phyloP scores from a whole-genome alignment of 2,888 invertebrate genomes.

The Diplazon laetatorius region DNA sequence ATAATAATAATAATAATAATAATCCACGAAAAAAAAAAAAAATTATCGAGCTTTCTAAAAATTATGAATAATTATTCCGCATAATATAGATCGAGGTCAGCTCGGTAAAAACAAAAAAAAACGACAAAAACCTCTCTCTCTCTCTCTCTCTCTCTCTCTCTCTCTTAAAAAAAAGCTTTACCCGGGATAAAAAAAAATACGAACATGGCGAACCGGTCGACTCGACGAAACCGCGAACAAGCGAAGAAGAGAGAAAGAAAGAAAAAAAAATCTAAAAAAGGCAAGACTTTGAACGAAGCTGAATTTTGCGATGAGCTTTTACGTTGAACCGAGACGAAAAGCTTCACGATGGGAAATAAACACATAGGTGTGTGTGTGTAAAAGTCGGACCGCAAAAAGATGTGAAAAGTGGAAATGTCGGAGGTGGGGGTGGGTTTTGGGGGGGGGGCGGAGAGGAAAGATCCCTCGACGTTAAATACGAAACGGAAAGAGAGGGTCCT shows the following conservation, averaged over 20 bases:
- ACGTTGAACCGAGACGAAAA: slow-evolving; percentile 27
- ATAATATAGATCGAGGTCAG: slow-evolving; percentile 68
- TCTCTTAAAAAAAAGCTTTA: no score
- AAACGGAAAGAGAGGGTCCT: slow-evolving; percentile 52
- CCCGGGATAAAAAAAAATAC: neutral
- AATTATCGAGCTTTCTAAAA: neutral
- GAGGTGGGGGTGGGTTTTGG: neutral
- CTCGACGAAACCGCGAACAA: slow-evolving; percentile 20
- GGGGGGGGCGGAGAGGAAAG: neutral
- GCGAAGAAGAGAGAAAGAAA: neutral
- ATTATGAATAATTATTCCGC: neutral
- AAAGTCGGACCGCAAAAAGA: slow-evolving; percentile 59
- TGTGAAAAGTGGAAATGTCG: slow-evolving; percentile 17
- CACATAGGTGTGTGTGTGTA: slow-evolving; percentile 48
- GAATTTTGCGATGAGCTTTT: slow-evolving; percentile 8
- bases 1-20: neutral
- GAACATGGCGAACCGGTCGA: neutral
- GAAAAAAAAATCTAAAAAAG: slow-evolving; percentile 9
- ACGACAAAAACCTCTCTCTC: no score
- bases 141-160: no score
- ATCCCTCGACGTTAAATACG: neutral
- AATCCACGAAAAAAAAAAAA: neutral
- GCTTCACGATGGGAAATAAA: slow-evolving; percentile 1
- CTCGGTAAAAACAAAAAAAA: slow-evolving; percentile 16
- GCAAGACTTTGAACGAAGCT: slow-evolving; percentile 1